A percentile compares a stretch with the other conserved stretches of the same genome.
phyloP scores from a whole-genome alignment of 2,797 vertebrate genomes.

The Molossus alvarezi region DNA sequence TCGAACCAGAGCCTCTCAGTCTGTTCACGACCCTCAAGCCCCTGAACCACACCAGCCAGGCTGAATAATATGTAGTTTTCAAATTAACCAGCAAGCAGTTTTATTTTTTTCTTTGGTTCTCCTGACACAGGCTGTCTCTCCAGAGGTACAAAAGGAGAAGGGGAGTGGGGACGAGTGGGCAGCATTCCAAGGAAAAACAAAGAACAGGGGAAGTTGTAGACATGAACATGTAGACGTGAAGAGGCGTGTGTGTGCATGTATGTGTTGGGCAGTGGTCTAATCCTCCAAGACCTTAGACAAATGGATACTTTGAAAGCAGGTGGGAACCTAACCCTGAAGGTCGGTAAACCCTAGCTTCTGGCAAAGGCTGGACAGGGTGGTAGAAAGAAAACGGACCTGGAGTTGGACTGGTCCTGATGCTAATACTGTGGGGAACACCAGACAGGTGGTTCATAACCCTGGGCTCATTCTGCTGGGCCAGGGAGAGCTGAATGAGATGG shows the following conservation, averaged over 20 bases:
- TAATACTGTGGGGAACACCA: neutral
- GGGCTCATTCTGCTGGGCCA: neutral
- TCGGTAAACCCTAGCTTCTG: neutral
- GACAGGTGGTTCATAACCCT: neutral
- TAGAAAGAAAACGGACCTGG: neutral
- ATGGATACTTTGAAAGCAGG: neutral
- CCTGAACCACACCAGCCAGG: too few species aligned
- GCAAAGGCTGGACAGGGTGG: neutral
- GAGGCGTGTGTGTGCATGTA: neutral
- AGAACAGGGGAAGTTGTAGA: neutral
- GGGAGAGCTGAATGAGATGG: neutral
- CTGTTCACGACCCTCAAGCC: too few species aligned
- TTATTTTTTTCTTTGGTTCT: too few species aligned
- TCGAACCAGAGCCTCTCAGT: too few species aligned
- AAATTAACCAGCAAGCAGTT: too few species aligned
- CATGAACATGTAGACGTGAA: neutral
- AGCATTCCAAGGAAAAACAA: neutral
- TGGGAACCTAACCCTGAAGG: neutral
- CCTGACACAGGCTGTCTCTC: too few species aligned
- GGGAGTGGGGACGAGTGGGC: too few species aligned
- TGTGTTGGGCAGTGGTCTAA: neutral
- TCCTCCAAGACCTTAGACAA: neutral
- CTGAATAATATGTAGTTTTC: too few species aligned
- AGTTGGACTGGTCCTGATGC: neutral
- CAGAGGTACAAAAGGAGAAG: neutral